Evolutionary conservation across 2,797 vertebrate genomes (phyloP).

Genomic region (Sciurus carolinensis): DNA sequence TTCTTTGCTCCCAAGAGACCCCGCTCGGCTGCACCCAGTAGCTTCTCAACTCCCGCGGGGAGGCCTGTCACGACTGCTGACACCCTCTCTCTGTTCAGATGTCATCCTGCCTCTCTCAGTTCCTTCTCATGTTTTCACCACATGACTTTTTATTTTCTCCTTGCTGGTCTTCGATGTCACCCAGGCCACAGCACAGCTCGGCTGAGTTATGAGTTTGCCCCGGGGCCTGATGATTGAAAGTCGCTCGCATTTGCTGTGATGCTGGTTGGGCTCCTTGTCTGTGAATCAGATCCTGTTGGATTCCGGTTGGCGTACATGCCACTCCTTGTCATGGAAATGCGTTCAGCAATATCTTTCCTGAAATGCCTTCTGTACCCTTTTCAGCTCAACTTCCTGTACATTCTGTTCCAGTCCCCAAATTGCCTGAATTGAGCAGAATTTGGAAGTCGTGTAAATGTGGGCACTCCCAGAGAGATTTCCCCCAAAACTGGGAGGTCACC

Average conservation of each 20-base stretch:
- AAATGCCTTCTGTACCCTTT: not conserved
- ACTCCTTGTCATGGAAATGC: not conserved
- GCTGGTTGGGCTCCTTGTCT: not conserved
- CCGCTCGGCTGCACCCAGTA: accelerated
- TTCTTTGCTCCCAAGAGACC: not conserved
- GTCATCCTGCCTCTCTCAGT: not conserved
- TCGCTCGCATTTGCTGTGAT: not conserved
- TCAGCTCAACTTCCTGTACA: not conserved
- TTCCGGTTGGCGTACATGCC: not conserved
- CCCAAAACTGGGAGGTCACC: too few relatives aligned
- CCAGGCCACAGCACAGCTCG: not conserved
- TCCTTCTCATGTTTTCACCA: not conserved
- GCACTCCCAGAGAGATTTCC: not conserved
- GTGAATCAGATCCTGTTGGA: not conserved
- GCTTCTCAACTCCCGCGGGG: not conserved
- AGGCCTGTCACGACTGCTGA: not conserved
- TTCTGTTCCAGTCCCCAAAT: not conserved
- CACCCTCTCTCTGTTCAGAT: not conserved
- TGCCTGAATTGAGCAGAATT: not conserved
- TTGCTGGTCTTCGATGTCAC: not conserved
- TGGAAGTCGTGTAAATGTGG: not conserved
- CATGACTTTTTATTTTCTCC: slow-evolving; percentile 37
- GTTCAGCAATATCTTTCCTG: not conserved
- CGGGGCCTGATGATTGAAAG: slow-evolving; percentile 58
- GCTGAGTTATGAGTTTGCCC: not conserved